phyloP scores from a whole-genome alignment of 2,113 vertebrate genomes.

The Ameiurus melas region DNA sequence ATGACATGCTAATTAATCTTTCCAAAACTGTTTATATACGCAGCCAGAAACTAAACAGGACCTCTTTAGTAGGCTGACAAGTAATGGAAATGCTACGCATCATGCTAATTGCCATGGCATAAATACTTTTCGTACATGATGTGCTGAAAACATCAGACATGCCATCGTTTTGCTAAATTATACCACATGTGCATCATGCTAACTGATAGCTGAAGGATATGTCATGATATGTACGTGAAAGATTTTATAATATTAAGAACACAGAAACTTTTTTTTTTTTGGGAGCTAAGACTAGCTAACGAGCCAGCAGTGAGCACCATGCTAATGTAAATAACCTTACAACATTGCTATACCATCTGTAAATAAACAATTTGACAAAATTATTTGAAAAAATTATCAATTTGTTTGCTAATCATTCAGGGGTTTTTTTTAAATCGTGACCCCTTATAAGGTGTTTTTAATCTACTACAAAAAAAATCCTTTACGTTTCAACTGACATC shows the following conservation, averaged over 20 bases:
- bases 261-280: not conserved
- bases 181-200: not conserved
- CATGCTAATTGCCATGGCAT: not conserved
- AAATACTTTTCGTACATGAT: not conserved
- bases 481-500: not conserved
- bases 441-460: not conserved
- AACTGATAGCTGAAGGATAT: not conserved
- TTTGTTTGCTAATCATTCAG: not conserved
- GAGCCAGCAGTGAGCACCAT: not conserved
- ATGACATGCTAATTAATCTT: not conserved
- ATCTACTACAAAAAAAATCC: not conserved
- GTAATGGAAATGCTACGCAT: not conserved
- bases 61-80: constrained; percentile 9
- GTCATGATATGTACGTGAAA: not conserved
- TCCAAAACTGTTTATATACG: not conserved
- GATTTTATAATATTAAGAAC: not conserved
- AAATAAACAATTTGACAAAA: not conserved
- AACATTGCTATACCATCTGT: not conserved
- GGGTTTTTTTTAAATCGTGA: not conserved
- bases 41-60: not conserved
- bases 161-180: not conserved
- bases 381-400: not conserved
- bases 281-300: not conserved
- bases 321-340: not conserved
- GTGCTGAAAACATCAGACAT: not conserved